A percentile compares a stretch with the other conserved stretches of the same genome.
phyloP scores from a whole-genome alignment of 2,888 invertebrate species.

The Euclidia mi region DNA sequence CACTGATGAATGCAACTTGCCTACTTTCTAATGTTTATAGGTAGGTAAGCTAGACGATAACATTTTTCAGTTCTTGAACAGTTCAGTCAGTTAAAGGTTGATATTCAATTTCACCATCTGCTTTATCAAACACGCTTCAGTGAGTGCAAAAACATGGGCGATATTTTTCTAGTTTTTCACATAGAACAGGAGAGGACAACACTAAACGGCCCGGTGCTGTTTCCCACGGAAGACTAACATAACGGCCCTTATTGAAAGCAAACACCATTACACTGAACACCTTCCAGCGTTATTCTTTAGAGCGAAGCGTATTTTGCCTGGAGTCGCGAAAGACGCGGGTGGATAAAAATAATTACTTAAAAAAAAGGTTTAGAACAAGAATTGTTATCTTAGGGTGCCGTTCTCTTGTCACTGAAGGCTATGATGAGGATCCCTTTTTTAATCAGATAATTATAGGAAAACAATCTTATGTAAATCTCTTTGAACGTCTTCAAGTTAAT shows the following conservation, averaged over 20 bases:
- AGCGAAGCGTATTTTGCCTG: constrained; percentile 9
- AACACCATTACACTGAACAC: constrained; percentile 76
- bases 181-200: constrained; percentile 52
- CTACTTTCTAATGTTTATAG: no score
- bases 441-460: constrained; percentile 11
- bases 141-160: neutral
- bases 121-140: no score
- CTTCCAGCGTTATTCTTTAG: constrained; percentile 65
- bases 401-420: constrained; percentile 7
- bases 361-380: constrained; percentile 5
- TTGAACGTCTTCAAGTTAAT: neutral
- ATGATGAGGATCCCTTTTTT: constrained; percentile 11
- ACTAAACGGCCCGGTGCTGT: constrained; percentile 54
- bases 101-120: no score
- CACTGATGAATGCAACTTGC: no score
- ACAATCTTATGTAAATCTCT: neutral
- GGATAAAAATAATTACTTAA: constrained; percentile 14
- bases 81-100: no score
- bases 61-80: no score
- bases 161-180: neutral
- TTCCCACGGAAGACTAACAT: constrained; percentile 71
- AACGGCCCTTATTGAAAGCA: constrained; percentile 74
- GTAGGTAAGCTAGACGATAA: no score
- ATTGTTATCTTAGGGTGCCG: constrained; percentile 12
- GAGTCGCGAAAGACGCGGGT: constrained; percentile 6